Base-by-base conservation (phyloP, 2,797 vertebrate species). In the Xyrichtys novacula region DNA sequence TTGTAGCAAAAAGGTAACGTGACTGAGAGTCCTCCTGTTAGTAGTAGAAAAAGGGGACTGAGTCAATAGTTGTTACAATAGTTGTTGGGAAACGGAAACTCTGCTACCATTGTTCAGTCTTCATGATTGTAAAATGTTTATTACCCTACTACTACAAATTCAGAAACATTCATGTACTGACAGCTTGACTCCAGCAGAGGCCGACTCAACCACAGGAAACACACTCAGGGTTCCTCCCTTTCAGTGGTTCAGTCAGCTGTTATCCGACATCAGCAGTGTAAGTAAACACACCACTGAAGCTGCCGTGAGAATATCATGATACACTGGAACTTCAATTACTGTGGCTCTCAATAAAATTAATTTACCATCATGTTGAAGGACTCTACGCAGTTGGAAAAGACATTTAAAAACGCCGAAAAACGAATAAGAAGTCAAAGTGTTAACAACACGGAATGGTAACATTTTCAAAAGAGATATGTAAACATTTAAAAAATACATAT, bases 171-270 rank as follows among this genome's bases (percentile, higher is more conserved):
- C 0, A 8, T 76, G 85, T 65, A 87, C 71, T 79, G 26, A 14
- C 40, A 62, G 14, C 14, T 15, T 5, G 7, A 39, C 2, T 4
- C 81, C 89, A 78, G 56, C 76, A 87, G 89, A 74, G 77, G 86
- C 1, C 74, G 71, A 69, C 80, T 4, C 38, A 2, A 52, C 38
- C 56, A 28, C 10, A n/a, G 29, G 11, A 50, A 12, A 77, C 15
- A 1, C 7, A 23, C 14, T 10, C 10, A 12, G 64, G 65, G 63
- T 73, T 12, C 49, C 76, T 80, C 71, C 74, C 65, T 72, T 56
- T 34, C 38, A 75, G 44, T 43, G 20, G 28, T 4, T 28, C 25
- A 26, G 3, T 48, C 68, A 78, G 39, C 39, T 73, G 50, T 40
- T 52, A 66, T 20, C 63, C 58, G 69, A 74, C 70, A 78, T 57